Conservation (phyloP, 2,113 vertebrate species). For the Catagonus wagneri region DNA sequence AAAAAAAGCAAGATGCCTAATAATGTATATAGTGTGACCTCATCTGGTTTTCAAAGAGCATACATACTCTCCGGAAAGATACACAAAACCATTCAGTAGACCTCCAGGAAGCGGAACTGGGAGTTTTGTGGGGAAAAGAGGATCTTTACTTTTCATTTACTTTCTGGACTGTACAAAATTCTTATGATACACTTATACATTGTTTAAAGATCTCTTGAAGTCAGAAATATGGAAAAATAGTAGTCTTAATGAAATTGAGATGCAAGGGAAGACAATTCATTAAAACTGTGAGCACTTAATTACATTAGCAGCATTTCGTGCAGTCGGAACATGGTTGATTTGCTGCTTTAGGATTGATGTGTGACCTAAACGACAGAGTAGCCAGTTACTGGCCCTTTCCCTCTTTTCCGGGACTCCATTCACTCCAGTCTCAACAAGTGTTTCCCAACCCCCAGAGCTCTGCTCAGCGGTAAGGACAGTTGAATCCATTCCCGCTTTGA, state of each 20-base stretch:
- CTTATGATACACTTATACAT: background rate
- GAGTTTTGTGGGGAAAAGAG: background rate
- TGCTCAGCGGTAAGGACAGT: background rate
- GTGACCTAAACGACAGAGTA: background rate
- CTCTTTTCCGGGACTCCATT: background rate
- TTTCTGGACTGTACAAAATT: conserved; percentile 14
- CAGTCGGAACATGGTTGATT: background rate
- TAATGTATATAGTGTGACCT: background rate
- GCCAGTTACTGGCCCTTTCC: background rate
- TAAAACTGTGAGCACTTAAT: background rate
- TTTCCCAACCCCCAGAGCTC: background rate
- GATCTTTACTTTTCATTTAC: background rate
- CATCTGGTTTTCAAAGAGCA: background rate
- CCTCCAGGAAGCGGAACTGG: background rate
- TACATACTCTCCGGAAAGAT: background rate
- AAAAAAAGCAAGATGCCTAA: background rate
- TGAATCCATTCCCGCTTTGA: background rate
- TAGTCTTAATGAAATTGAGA: conserved; percentile 30
- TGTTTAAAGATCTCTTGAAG: background rate
- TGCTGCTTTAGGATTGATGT: background rate
- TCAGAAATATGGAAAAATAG: conserved; percentile 13
- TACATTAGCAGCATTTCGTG: background rate
- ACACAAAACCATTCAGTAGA: background rate
- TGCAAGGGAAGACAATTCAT: background rate
- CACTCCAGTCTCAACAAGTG: background rate